Conservation (phyloP, 2,113 vertebrate species). For the Manacus vitellinus region DNA sequence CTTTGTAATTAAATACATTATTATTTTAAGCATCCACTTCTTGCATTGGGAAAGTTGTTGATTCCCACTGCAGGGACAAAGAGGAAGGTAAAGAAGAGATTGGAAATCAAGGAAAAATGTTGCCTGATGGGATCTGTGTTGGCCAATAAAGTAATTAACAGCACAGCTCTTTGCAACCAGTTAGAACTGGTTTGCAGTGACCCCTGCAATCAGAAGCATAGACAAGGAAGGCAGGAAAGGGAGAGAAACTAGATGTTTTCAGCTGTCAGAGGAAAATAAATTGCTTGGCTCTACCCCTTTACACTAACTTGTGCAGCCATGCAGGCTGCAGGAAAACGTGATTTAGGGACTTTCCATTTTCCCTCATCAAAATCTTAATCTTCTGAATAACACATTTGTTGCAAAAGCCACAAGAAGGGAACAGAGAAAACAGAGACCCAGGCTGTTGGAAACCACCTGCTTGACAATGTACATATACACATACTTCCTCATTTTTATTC, state of each 20-base stretch:
- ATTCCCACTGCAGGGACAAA: background rate
- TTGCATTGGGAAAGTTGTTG: background rate
- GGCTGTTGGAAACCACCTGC: background rate
- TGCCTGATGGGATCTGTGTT: background rate
- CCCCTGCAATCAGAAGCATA: background rate
- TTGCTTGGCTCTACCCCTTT: background rate
- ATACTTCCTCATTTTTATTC: background rate
- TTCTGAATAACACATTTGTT: background rate
- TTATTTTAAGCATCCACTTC: background rate
- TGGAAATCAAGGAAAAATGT: background rate
- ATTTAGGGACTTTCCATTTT: background rate
- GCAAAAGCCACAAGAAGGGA: background rate
- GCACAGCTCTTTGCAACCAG: background rate
- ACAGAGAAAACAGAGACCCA: background rate
- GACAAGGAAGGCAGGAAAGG: background rate
- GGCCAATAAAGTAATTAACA: background rate
- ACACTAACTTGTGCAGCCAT: background rate
- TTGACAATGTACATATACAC: background rate
- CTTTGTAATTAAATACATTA: background rate
- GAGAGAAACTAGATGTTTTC: background rate
- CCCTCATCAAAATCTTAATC: background rate
- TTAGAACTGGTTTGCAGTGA: background rate
- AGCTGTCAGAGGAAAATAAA: conserved; percentile 17
- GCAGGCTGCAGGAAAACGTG: background rate
- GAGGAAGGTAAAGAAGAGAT: background rate